Evolutionary conservation across 2,888 invertebrate genomes (phyloP).

Genomic region (Apamea crenata): DNA sequence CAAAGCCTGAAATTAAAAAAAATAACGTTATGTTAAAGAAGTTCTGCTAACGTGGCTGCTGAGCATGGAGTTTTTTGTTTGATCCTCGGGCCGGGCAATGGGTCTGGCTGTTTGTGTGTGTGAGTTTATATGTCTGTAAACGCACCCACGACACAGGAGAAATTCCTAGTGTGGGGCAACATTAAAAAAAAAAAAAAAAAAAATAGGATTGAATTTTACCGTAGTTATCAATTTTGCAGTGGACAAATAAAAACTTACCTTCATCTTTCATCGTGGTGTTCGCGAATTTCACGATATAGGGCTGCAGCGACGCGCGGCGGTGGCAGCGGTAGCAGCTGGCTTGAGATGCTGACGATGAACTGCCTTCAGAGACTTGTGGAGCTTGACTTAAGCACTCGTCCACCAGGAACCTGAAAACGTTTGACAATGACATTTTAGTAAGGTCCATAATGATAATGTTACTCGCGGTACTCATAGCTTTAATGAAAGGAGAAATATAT

Average conservation of each 20-base stretch:
- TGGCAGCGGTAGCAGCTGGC: not conserved
- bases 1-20: not conserved
- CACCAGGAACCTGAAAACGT: not conserved
- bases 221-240: not conserved
- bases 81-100: too few species aligned
- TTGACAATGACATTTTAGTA: not conserved
- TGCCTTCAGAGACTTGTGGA: too few species aligned
- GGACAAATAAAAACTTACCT: not conserved
- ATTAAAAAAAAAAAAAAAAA: too few species aligned
- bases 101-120: too few species aligned
- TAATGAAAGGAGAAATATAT: not conserved
- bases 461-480: not conserved
- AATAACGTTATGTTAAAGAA: not conserved
- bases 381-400: not conserved
- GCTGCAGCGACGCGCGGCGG: too few species aligned
- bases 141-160: too few species aligned
- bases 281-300: too few species aligned
- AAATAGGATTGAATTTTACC: not conserved
- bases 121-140: too few species aligned
- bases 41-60: not conserved
- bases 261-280: not conserved
- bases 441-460: too few species aligned
- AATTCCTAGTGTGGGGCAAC: too few species aligned
- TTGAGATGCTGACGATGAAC: not conserved
- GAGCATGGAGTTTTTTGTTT: too few species aligned